Evolutionary conservation across 2,888 invertebrate genomes (phyloP).

Genomic region (Apodemia duryi): DNA sequence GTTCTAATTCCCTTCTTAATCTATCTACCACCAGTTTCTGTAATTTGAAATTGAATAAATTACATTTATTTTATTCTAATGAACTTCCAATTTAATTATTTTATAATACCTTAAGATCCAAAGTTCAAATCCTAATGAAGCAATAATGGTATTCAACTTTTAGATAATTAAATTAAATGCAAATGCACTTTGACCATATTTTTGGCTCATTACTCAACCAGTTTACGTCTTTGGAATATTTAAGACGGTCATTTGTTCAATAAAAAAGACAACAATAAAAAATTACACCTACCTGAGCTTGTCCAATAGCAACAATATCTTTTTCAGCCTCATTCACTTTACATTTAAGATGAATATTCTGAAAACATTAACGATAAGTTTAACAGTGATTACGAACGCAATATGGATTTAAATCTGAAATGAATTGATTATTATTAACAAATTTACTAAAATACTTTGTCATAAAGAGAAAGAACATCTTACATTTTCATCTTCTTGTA

Average conservation of each 20-base stretch:
- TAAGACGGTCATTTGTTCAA: too few relatives aligned
- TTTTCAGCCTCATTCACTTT: constrained; percentile 80
- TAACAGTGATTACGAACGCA: background rate
- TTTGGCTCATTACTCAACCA: too few relatives aligned
- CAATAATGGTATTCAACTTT: too few relatives aligned
- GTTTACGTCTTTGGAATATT: too few relatives aligned
- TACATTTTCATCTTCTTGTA: constrained; percentile 78
- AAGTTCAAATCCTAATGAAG: too few relatives aligned
- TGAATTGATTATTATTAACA: background rate
- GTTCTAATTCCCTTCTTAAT: constrained; percentile 76
- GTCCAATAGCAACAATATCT: constrained; percentile 78
- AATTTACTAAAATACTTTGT: background rate
- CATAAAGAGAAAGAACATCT: constrained; percentile 27
- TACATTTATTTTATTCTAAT: too few relatives aligned
- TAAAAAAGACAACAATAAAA: background rate
- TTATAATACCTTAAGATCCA: too few relatives aligned
- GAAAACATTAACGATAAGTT: constrained; percentile 37
- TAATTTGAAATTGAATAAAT: constrained; percentile 34
- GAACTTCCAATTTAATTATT: too few relatives aligned
- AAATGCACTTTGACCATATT: too few relatives aligned
- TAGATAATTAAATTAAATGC: too few relatives aligned
- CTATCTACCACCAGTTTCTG: constrained; percentile 79
- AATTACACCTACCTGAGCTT: constrained; percentile 74
- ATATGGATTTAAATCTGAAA: too few relatives aligned
- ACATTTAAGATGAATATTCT: constrained; percentile 73